phyloP scores from a whole-genome alignment of 2,888 invertebrate species.

The Acrobasis consociella region DNA sequence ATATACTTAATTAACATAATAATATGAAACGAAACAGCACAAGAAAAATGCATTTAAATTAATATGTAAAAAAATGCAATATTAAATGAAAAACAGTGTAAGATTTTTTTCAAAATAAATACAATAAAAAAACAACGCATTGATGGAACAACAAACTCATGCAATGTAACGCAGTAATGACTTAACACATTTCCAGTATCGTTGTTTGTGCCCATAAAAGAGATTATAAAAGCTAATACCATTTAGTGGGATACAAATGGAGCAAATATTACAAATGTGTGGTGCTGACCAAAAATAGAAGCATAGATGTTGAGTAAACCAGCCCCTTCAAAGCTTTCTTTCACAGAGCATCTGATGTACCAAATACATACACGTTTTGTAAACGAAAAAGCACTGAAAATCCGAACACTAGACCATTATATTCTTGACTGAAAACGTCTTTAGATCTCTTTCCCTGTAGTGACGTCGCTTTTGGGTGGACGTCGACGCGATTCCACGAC shows the following conservation, averaged over 20 bases:
- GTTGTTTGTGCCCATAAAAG: slow-evolving; percentile 18
- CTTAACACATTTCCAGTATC: slow-evolving; percentile 32
- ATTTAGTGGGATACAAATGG: slow-evolving; percentile 39
- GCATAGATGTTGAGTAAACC: slow-evolving; percentile 47
- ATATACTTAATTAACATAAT: slow-evolving; percentile 23
- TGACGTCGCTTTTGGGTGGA: slow-evolving; percentile 52
- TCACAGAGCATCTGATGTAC: slow-evolving; percentile 42
- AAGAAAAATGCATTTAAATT: neutral
- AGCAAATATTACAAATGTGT: slow-evolving; percentile 45
- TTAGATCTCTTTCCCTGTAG: slow-evolving; percentile 44
- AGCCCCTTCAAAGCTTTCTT: slow-evolving; percentile 52
- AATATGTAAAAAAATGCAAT: neutral
- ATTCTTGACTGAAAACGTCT: slow-evolving; percentile 54
- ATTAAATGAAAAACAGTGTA: neutral
- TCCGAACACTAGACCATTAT: slow-evolving; percentile 60
- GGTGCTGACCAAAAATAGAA: slow-evolving; percentile 59
- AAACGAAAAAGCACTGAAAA: slow-evolving; percentile 45
- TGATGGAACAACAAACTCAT: slow-evolving; percentile 34
- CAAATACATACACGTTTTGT: slow-evolving; percentile 41
- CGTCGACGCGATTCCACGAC: slow-evolving; percentile 68
- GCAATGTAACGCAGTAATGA: slow-evolving; percentile 66
- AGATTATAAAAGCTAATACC: slow-evolving; percentile 28
- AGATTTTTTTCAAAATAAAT: slow-evolving; percentile 6
- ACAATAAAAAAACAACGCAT: neutral
- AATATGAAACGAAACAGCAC: neutral